A percentile compares a stretch with the other conserved stretches of the same genome.
phyloP scores from a whole-genome alignment of 2,113 vertebrate species.

The mouse (Mus musculus) region DNA sequence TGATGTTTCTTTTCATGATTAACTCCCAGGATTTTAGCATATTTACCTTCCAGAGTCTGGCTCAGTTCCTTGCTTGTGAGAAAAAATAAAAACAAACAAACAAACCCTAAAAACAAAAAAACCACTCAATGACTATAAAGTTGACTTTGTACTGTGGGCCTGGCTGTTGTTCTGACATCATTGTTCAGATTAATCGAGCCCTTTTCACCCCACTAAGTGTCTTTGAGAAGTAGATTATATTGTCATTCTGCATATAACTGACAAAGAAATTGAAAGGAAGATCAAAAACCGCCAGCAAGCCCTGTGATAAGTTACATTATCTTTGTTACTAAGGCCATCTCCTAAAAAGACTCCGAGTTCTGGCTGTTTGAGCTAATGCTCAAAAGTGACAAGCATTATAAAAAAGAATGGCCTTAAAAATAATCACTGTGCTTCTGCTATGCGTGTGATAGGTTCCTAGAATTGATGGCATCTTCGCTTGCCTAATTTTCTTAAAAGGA shows the following conservation, averaged over 20 bases:
- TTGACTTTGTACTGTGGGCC: background rate
- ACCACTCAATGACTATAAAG: background rate
- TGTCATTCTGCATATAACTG: constrained; percentile 56
- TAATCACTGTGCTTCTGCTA: constrained; percentile 58
- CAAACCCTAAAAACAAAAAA: too few species aligned
- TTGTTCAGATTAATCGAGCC: constrained; percentile 42
- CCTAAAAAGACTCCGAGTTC: constrained; percentile 59
- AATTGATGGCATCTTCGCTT: constrained; percentile 69
- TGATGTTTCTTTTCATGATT: background rate
- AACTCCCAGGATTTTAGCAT: background rate
- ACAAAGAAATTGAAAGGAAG: constrained; percentile 56
- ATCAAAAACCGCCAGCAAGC: constrained; percentile 39
- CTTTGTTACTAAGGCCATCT: constrained; percentile 46
- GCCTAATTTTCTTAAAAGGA: constrained; percentile 79
- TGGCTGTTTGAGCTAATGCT: constrained; percentile 69
- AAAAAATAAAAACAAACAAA: background rate
- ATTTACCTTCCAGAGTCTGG: background rate
- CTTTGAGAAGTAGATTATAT: constrained; percentile 55
- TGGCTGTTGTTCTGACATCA: background rate
- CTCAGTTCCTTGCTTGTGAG: background rate
- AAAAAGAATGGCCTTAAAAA: constrained; percentile 70
- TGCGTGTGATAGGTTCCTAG: constrained; percentile 58
- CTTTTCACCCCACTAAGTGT: background rate
- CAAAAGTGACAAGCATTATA: constrained; percentile 72
- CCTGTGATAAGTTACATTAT: constrained; percentile 66